Evolutionary conservation across 2,113 vertebrate species (phyloP).

Genomic region (Chaetodon auriga): DNA sequence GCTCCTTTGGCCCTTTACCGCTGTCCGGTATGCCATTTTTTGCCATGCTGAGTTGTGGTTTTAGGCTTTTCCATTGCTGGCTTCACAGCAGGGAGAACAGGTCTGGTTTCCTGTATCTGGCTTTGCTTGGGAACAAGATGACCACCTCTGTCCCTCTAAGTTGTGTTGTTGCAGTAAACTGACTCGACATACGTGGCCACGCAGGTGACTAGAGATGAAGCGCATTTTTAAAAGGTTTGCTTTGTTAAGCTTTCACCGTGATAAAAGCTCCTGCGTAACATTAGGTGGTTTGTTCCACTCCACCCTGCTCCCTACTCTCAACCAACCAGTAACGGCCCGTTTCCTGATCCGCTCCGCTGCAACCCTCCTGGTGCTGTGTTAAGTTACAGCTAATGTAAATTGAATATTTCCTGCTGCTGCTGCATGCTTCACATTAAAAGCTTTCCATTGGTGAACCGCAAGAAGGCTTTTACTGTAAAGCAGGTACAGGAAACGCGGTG

Average conservation of each 20-base stretch:
- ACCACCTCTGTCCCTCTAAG: background rate
- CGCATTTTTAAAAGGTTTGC: background rate
- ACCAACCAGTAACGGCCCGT: background rate
- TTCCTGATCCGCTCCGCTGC: background rate
- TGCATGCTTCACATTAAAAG: slow-evolving; percentile 33
- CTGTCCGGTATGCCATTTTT: background rate
- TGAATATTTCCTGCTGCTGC: slow-evolving; percentile 22
- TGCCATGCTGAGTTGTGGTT: slow-evolving; percentile 3
- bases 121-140: background rate
- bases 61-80: background rate
- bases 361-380: background rate
- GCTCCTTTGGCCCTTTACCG: background rate
- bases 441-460: slow-evolving; percentile 41
- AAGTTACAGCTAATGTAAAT: slow-evolving; percentile 31
- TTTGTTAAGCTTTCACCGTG: background rate
- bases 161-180: background rate
- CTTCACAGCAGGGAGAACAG: background rate
- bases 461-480: slow-evolving; percentile 44
- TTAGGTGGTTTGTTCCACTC: background rate
- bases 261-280: background rate
- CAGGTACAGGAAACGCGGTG: background rate
- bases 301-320: background rate
- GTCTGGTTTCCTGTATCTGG: background rate
- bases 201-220: background rate
- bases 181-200: background rate